Base-by-base conservation (phyloP, 2,888 invertebrate species). In the Lydus trimaculatus region DNA sequence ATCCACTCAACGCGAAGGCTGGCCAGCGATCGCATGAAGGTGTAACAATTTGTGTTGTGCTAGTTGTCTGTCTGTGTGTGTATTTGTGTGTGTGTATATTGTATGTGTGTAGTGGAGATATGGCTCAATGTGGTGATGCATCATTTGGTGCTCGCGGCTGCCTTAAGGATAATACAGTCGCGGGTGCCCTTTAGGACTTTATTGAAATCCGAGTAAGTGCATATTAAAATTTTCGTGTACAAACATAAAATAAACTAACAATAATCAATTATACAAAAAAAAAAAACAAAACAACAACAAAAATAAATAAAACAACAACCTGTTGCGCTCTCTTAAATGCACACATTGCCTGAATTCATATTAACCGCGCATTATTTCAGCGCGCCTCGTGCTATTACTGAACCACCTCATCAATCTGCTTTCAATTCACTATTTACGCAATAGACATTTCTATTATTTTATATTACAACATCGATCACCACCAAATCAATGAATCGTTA, bases 1-100 rank as follows among this genome's bases (percentile, higher is more conserved):
- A 81, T 81, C 79, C 82, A 83, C 82, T 83, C 81, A 78, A 81
- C 79, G 80, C 80, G 78, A 81, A 81, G 80, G 79, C 81, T 75
- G 72, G 70, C 76, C 71, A 76, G 71, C 75, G 76, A 73, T 69
- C 72, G 65, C 61, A 69, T 72, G 70, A 70, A 73, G 72, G 72
- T 74, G 72, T 72, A 74, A 77, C 73, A 74, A 80, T 79, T 79
- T 66, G 36, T 80, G 80, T 79, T 28, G 28, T 28, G 75, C 79
- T 82, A n/a, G n/a, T n/a, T n/a, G n/a, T n/a, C n/a, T n/a, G n/a
- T n/a, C n/a, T n/a, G n/a, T n/a, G n/a, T n/a, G n/a, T n/a, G n/a
- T n/a, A n/a, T n/a, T n/a, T n/a, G n/a, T n/a, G n/a, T n/a, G n/a
- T n/a, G 79, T 74, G 73, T 76, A 77, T 64, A 64, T n/a, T n/a